Conservation (phyloP, 2,113 vertebrate genomes). For the Otis tarda region DNA sequence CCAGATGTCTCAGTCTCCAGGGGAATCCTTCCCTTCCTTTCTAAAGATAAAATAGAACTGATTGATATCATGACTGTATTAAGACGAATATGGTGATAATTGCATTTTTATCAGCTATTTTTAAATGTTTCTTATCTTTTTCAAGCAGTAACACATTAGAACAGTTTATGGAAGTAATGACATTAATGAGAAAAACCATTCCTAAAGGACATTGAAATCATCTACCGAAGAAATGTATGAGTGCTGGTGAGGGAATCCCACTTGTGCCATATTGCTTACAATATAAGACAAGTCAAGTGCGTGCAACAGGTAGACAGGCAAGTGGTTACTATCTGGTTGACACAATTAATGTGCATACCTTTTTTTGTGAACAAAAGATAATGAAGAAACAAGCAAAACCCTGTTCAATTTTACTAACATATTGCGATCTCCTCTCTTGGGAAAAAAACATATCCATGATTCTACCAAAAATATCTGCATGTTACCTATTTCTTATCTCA, state of each 20-base stretch:
- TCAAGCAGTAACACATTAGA: neutral
- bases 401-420: neutral
- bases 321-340: neutral
- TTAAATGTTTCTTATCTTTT: neutral
- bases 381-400: neutral
- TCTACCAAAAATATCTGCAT: neutral
- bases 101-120: neutral
- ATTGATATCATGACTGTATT: neutral
- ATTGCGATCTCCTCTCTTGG: neutral
- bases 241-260: neutral
- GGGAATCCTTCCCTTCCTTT: neutral
- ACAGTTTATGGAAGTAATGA: neutral
- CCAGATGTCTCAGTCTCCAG: neutral
- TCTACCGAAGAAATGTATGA: neutral
- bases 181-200: neutral
- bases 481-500: neutral
- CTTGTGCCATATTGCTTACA: neutral
- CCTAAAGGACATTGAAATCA: neutral
- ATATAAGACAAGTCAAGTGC: neutral
- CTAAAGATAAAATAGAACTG: neutral
- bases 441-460: too few species aligned
- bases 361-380: neutral
- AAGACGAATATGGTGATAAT: neutral
- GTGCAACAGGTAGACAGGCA: neutral
- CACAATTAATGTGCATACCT: neutral